Percentiles rank a stretch among this genome's conserved stretches.
These are phyloP conservation scores for Cuculus canorus DNA, from an alignment of 2,797 vertebrate genomes.

Conservation along the genomic window DNA sequence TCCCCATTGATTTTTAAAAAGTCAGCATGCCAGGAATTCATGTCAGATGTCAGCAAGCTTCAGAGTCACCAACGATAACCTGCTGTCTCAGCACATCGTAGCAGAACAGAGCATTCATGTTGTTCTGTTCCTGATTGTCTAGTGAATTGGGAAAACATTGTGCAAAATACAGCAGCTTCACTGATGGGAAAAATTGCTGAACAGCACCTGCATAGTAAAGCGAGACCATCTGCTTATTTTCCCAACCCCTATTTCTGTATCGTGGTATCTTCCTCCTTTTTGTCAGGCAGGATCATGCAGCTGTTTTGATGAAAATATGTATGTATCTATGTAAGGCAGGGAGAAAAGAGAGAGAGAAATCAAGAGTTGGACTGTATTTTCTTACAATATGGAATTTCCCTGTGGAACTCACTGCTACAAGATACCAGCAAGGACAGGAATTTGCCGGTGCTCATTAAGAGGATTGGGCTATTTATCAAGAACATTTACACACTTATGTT, in stretches of 20 bases:
- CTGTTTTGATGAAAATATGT: neutral
- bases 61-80: slow-evolving; percentile 68
- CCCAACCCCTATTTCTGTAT: neutral
- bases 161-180: slow-evolving; percentile 68
- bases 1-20: slow-evolving; percentile 74
- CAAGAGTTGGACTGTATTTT: neutral
- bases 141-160: slow-evolving; percentile 74
- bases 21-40: slow-evolving; percentile 75
- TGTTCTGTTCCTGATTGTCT: slow-evolving; percentile 73
- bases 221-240: slow-evolving; percentile 72
- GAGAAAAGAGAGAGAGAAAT: neutral
- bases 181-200: slow-evolving; percentile 71
- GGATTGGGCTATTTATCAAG: neutral
- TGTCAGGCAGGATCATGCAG: neutral
- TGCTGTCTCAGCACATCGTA: slow-evolving; percentile 76
- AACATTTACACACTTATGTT: neutral
- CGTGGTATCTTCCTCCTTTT: slow-evolving; percentile 5
- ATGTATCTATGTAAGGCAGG: neutral
- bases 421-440: neutral
- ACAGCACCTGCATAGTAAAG: slow-evolving; percentile 70
- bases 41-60: slow-evolving; percentile 77
- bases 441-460: neutral
- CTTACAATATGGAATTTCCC: neutral
- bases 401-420: neutral
- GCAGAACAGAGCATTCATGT: slow-evolving; percentile 56